Conservation (phyloP, 2,113 vertebrate genomes). For the Neolamprologus fasciatus region DNA sequence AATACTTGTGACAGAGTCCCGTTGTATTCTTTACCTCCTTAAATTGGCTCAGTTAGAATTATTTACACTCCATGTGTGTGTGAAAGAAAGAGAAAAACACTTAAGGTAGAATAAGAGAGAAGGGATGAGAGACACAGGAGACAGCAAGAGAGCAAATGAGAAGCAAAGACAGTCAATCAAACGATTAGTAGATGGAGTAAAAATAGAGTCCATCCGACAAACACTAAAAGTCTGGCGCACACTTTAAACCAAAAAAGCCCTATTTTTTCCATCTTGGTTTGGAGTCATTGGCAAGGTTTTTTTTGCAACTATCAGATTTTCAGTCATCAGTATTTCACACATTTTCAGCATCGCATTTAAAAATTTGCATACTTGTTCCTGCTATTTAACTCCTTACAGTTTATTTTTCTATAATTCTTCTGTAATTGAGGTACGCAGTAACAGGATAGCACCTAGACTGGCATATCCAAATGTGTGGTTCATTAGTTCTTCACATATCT, state of each 20-base stretch:
- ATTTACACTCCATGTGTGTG: not conserved
- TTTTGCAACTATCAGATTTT: not conserved
- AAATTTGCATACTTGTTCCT: not conserved
- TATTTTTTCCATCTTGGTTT: not conserved
- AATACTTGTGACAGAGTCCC: conserved; percentile 30
- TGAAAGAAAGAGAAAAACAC: not conserved
- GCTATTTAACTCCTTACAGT: not conserved
- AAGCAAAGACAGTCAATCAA: not conserved
- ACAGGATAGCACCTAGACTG: not conserved
- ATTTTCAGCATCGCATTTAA: not conserved
- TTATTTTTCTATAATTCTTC: not conserved
- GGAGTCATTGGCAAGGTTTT: not conserved
- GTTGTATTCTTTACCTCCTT: not conserved
- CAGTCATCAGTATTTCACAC: not conserved
- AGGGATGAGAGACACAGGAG: not conserved
- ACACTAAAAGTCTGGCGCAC: not conserved
- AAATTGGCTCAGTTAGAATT: not conserved
- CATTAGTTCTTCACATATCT: not conserved
- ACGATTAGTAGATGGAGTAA: conserved; percentile 18
- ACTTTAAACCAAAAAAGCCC: not conserved
- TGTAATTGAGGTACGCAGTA: not conserved
- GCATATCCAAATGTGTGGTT: not conserved
- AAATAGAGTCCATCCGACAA: conserved; percentile 3
- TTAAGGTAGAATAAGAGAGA: not conserved
- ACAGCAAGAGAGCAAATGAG: not conserved